phyloP scores from a whole-genome alignment of 2,888 invertebrate genomes.

The Agrochola lota region DNA sequence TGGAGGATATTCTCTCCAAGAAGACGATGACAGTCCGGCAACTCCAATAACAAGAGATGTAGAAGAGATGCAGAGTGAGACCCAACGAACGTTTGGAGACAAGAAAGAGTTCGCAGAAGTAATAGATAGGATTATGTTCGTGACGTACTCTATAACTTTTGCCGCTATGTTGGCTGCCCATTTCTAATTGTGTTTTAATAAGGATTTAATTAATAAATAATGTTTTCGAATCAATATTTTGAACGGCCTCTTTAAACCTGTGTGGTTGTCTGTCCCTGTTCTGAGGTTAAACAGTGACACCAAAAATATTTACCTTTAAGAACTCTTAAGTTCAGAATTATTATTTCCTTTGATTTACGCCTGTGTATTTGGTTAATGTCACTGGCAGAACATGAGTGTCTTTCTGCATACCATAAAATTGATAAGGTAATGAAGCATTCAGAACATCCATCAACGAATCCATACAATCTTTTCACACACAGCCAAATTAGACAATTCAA shows the following conservation, averaged over 20 bases:
- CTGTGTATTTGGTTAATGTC: too few species aligned
- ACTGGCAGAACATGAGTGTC: too few species aligned
- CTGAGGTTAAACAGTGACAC: not conserved
- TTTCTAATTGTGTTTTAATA: conserved; percentile 68
- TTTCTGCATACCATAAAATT: too few species aligned
- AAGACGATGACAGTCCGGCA: conserved; percentile 75
- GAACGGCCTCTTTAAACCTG: not conserved
- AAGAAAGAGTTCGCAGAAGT: conserved; percentile 79
- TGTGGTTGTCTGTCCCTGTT: not conserved
- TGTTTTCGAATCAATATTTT: too few species aligned
- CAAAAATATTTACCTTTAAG: not conserved
- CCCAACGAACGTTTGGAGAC: conserved; percentile 69
- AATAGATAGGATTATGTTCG: conserved; percentile 81
- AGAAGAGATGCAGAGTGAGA: conserved; percentile 84
- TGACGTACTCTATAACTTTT: conserved; percentile 79
- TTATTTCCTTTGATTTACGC: too few species aligned
- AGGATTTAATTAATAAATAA: not conserved
- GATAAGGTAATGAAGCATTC: too few species aligned
- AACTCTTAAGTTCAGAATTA: too few species aligned
- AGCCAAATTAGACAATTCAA: not conserved
- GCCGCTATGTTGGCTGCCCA: conserved; percentile 79
- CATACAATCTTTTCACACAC: too few species aligned
- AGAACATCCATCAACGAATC: too few species aligned
- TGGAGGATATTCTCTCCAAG: conserved; percentile 76
- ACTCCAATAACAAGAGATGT: conserved; percentile 72